Conservation (phyloP, 1,140 invertebrate species). For the Eubasilissa regina region DNA sequence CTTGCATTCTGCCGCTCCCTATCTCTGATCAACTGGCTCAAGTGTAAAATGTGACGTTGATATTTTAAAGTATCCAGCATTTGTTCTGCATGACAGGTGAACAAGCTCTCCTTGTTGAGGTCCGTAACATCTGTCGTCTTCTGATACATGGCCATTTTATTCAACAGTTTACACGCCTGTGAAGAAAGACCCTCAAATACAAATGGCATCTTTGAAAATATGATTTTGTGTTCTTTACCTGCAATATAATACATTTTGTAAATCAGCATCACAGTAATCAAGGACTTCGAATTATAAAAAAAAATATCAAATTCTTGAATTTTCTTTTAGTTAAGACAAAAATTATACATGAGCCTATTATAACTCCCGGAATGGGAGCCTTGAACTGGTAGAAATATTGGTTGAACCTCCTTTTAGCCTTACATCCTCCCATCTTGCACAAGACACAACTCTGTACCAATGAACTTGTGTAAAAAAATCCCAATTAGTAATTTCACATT, state of each 20-base stretch:
- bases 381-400: no score
- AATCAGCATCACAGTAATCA: background rate
- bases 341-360: no score
- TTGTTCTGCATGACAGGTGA: slow-evolving; percentile 62
- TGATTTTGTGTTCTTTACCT: slow-evolving; percentile 42
- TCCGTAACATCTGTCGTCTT: slow-evolving; percentile 58
- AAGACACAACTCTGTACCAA: no score
- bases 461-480: no score
- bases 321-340: no score
- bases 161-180: slow-evolving; percentile 63
- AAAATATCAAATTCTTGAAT: background rate
- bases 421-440: no score
- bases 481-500: no score
- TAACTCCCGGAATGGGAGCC: no score
- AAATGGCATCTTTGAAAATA: slow-evolving; percentile 43
- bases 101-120: slow-evolving; percentile 64
- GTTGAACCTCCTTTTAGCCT: no score
- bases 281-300: background rate
- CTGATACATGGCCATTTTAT: slow-evolving; percentile 61
- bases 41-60: slow-evolving; percentile 65
- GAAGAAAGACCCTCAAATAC: slow-evolving; percentile 63
- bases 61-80: slow-evolving; percentile 63
- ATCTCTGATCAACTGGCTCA: slow-evolving; percentile 65
- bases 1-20: slow-evolving; percentile 64
- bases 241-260: slow-evolving; percentile 3